Conservation (phyloP, 2,888 invertebrate genomes). For the Timema cristinae region DNA sequence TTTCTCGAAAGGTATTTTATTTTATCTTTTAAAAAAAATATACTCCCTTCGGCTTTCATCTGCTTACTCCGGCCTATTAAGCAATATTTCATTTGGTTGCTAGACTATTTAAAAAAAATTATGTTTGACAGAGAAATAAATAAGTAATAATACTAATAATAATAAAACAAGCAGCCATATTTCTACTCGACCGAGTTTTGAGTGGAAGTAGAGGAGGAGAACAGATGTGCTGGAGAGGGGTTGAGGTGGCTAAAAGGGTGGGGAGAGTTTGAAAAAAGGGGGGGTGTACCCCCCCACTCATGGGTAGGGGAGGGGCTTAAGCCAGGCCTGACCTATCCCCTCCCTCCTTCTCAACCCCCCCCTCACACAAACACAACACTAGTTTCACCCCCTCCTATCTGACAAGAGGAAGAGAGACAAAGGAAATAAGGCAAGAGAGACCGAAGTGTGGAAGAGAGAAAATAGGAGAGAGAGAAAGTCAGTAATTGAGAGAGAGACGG, state of each 20-base stretch:
- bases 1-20: too few species aligned
- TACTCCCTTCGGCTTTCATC: neutral
- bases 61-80: neutral
- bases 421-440: too few species aligned
- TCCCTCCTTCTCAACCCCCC: constrained; percentile 6
- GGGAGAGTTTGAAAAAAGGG: constrained; percentile 9
- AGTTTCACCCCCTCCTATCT: too few species aligned
- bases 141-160: too few species aligned
- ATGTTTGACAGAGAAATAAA: neutral
- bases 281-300: constrained; percentile 11
- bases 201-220: neutral
- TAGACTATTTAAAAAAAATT: constrained; percentile 3
- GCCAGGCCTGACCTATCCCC: constrained; percentile 15
- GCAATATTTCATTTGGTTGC: constrained; percentile 10
- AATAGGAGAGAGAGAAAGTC: too few species aligned
- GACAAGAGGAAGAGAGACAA: too few species aligned
- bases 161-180: constrained; percentile 8
- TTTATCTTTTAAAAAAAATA: too few species aligned
- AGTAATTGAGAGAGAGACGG: too few species aligned
- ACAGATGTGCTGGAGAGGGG: constrained; percentile 11
- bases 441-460: too few species aligned
- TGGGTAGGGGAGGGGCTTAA: constrained; percentile 12
- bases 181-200: neutral
- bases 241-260: constrained; percentile 7
- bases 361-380: neutral